Base-by-base conservation (phyloP, 2,797 vertebrate species). In the Oreochromis mossambicus region DNA sequence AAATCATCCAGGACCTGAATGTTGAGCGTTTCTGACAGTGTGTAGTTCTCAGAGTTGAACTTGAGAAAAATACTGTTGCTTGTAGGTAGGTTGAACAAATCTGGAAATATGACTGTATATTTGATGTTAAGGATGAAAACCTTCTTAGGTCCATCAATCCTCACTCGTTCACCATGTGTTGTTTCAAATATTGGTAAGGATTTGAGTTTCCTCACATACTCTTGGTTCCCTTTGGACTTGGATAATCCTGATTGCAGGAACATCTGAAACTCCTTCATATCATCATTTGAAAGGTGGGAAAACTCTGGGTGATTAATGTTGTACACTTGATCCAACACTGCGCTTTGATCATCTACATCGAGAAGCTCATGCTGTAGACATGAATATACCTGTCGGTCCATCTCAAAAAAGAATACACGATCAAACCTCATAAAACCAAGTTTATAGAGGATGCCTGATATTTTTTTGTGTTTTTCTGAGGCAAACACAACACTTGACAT, bases 131-230 rank as follows among this genome's bases (percentile, higher is more conserved):
- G 90, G 32, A 96, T 38, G 6, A 90, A 95, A 1, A 96, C 88
- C 7, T 56, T 26, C 3, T 26, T 55, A 1, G 48, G 54, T 54
- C 73, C 90, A 86, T 94, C 89, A 58, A 97, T 95, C 7, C 80
- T 89, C n/a, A 95, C 89, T 29, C 92, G 76, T 2, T 80, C 34
- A 48, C 92, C 92, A 4, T 70, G 43, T 58, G 94, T 84, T 4
- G 95, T 95, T 92, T 96, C 89, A 95, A 96, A 97, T 78, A 97
- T 51, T 26, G 96, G 96, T 52, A 97, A 88, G 7, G 95, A 96
- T 85, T 83, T 95, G 2, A 97, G 83, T 63, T 95, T 96, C 9
- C 12, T 86, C 41, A 91, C 68, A 78, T 93, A 89, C 0, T 85
- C 78, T 19, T 86, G 41, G 21, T 2, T 78, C 54, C 92, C 75